Conservation (phyloP, 2,797 vertebrate genomes). For the Glyptemys insculpta region DNA sequence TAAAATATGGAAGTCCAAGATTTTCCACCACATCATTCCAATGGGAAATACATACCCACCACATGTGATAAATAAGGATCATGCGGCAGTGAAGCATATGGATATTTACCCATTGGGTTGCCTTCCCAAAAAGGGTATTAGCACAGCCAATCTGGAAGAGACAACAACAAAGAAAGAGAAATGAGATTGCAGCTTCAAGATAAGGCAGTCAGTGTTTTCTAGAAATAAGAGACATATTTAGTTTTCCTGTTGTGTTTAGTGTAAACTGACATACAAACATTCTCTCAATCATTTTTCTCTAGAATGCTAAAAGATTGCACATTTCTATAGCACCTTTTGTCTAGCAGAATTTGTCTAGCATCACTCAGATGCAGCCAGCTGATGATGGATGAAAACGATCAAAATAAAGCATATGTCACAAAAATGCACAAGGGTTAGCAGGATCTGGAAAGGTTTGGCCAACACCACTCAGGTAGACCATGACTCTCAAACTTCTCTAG, state of each 20-base stretch:
- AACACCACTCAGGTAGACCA: background rate
- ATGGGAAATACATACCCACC: conserved; percentile 90
- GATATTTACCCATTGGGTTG: conserved; percentile 97
- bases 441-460: background rate
- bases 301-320: background rate
- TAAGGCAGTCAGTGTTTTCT: background rate
- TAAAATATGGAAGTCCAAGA: conserved; percentile 77
- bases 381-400: background rate
- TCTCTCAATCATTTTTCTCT: background rate
- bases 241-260: background rate
- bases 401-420: background rate
- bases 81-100: conserved; percentile 98
- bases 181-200: background rate
- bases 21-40: conserved; percentile 83
- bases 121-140: conserved; percentile 88
- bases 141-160: conserved; percentile 88
- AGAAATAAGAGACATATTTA: background rate
- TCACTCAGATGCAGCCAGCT: background rate
- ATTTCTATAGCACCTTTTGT: rapidly evolving
- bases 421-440: rapidly evolving
- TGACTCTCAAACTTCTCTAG: background rate
- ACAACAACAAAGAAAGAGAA: background rate
- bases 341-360: background rate
- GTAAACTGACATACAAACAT: rapidly evolving
- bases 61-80: conserved; percentile 96